Evolutionary conservation across 2,797 vertebrate genomes (phyloP).

Genomic region (Bucorvus abyssinicus): DNA sequence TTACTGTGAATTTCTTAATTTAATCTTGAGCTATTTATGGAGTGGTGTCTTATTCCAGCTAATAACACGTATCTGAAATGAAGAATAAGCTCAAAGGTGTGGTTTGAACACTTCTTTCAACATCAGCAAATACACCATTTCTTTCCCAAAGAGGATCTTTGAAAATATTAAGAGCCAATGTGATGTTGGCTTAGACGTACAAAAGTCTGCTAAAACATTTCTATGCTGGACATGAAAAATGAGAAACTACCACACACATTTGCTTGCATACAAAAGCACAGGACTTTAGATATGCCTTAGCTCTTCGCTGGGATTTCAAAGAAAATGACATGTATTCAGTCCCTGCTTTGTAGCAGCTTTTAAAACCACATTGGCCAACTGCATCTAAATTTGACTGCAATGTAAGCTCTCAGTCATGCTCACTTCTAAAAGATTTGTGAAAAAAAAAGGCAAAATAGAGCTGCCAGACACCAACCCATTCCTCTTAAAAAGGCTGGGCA

Average conservation of each 20-base stretch:
- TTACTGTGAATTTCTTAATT: not conserved
- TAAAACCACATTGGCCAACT: not conserved
- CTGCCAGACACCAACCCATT: not conserved
- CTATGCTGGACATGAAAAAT: not conserved
- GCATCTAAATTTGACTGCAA: not conserved
- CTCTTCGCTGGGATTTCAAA: not conserved
- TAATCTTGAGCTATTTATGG: not conserved
- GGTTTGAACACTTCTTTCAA: not conserved
- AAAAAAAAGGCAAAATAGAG: not conserved
- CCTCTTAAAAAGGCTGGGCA: not conserved
- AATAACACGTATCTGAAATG: not conserved
- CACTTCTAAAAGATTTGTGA: not conserved
- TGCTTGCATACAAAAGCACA: not conserved
- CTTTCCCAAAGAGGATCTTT: not conserved
- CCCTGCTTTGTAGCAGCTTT: not conserved
- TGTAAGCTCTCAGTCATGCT: not conserved
- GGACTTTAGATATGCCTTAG: not conserved
- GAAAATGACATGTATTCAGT: not conserved
- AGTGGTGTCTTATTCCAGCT: not conserved
- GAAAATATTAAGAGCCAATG: not conserved
- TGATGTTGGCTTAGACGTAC: not conserved
- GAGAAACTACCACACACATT: not conserved
- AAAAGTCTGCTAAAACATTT: not conserved
- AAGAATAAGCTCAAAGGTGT: not conserved
- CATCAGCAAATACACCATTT: not conserved